These are phyloP conservation scores for Falco naumanni DNA, from an alignment of 2,797 vertebrate genomes.

Conservation along the genomic window DNA sequence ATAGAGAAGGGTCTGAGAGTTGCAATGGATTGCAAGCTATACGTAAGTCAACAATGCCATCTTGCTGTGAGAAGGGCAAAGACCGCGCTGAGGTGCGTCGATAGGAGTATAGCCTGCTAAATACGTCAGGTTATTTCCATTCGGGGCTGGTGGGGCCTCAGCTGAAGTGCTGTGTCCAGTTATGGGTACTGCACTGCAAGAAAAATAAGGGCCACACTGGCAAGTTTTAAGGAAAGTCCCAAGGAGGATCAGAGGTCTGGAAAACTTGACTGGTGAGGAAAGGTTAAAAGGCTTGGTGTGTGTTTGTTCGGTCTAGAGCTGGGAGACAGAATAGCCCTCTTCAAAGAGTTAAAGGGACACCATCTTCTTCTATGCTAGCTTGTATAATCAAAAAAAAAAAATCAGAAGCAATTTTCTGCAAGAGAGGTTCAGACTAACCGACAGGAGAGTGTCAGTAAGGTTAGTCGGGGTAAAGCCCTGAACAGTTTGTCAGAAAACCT, in stretches of 20 bases:
- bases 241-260: background rate
- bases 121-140: background rate
- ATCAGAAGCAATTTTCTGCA: background rate
- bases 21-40: background rate
- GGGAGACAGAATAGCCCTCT: background rate
- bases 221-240: background rate
- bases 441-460: background rate
- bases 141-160: background rate
- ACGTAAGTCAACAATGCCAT: conserved; percentile 42
- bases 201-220: background rate
- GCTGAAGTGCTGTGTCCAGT: background rate
- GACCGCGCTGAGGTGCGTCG: background rate
- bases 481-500: background rate
- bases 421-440: background rate
- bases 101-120: background rate
- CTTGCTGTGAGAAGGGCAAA: conserved; percentile 53
- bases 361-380: background rate
- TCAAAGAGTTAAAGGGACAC: background rate
- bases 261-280: background rate
- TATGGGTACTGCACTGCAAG: background rate
- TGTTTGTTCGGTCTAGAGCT: background rate
- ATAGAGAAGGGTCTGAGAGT: background rate
- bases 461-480: background rate
- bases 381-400: background rate
- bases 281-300: background rate